A percentile compares a stretch with the other conserved stretches of the same genome.
Conservation (phyloP, 1,140 invertebrate species). For the Samia ricini region DNA sequence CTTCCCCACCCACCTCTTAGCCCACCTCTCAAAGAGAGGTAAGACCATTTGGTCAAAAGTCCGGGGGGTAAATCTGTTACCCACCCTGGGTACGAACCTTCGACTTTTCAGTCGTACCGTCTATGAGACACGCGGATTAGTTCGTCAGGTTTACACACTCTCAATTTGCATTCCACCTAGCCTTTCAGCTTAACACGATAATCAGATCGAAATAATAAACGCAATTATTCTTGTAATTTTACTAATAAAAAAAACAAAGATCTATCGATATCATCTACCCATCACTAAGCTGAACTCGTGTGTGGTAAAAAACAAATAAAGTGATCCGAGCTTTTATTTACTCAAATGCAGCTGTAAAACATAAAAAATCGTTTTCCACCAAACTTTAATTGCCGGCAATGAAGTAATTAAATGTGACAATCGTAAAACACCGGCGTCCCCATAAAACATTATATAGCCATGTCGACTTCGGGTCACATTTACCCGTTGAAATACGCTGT, state of each 20-base stretch:
- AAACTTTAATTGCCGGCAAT: constrained; percentile 74
- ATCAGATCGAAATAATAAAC: no score
- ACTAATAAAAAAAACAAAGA: constrained; percentile 9
- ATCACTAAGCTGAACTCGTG: constrained; percentile 38
- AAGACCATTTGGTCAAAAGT: no score
- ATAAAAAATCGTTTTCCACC: constrained; percentile 69
- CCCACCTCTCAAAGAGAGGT: no score
- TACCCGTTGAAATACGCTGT: constrained; percentile 14
- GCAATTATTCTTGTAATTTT: no score
- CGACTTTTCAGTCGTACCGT: no score
- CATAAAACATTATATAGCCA: constrained; percentile 68
- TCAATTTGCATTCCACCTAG: no score
- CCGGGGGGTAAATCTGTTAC: no score
- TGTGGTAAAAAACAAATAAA: constrained; percentile 73
- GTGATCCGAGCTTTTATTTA: constrained; percentile 64
- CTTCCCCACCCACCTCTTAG: no score
- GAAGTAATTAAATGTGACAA: constrained; percentile 77
- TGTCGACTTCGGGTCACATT: constrained; percentile 36
- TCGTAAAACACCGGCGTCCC: constrained; percentile 65
- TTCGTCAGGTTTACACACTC: no score
- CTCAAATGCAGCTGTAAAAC: constrained; percentile 72
- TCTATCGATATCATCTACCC: constrained; percentile 17
- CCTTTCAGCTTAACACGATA: no score
- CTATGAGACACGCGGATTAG: no score
- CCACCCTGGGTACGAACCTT: no score